Base-by-base conservation (phyloP, 2,888 invertebrate species). In the Amaurobius ferox region DNA sequence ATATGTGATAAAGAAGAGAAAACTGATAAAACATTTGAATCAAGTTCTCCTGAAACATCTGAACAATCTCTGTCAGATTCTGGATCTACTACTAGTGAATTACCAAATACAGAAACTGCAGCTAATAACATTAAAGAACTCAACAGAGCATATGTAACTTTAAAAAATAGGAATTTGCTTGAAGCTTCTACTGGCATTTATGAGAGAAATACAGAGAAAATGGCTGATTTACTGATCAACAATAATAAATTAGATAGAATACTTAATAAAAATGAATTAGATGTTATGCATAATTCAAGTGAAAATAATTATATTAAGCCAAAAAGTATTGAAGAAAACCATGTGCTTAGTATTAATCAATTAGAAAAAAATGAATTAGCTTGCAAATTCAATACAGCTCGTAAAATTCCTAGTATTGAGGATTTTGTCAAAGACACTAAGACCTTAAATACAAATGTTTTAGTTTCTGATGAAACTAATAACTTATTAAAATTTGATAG, bases 401-500 rank as follows among this genome's bases (percentile, higher is more conserved):
- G 90, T 62, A 89, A 90, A 86, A 89, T 90, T 44, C 87, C 90
- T 6, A 90, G 90, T 28, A 89, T 93, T 35, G 92, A 93, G 87
- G 93, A 93, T 85, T 92, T 93, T 87, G 90, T 92, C 44, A 93
- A 94, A 90, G 93, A 93, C 87, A 93, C 93, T 0, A 94, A 93
- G 90, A 93, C 93, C 0, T 92, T 93, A 55, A 94, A 93, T 89
- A 93, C 93, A 0, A 94, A 94, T 90, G 93, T 94, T 40, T 87
- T 90, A 6, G 89, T 91, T 7, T 88, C 89, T 0, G 89, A 89
- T 29, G 90, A 90, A 44, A 88, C 92, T 71, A 93, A 93, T 87
- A 93, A 93, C 73, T 91, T 92, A 73, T 91, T 93, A 32, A 91
- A 92, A 87, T 93, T 92, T 77, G 93, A 93, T 89, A 93, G 93